These are phyloP conservation scores for Columba janthina DNA, from an alignment of 2,113 vertebrate species.

Conservation along the genomic window DNA sequence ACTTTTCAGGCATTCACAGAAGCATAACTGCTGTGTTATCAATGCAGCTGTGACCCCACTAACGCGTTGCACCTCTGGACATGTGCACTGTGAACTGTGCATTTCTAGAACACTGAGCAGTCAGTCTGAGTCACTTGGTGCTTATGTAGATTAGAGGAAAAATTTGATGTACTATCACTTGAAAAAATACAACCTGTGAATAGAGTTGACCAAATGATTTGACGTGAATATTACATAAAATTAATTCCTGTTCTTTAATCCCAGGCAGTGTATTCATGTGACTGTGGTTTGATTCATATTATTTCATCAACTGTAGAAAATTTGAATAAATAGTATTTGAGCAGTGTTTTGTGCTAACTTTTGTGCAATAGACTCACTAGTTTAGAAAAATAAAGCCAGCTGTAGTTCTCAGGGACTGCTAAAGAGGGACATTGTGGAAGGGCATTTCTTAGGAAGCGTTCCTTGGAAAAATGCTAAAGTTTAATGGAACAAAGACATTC, in stretches of 20 bases:
- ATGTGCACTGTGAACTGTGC: neutral
- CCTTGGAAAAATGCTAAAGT: neutral
- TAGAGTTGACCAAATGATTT: neutral
- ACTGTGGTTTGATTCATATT: neutral
- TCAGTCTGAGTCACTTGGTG: neutral
- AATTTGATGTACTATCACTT: neutral
- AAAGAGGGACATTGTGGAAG: neutral
- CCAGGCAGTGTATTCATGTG: neutral
- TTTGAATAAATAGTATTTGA: neutral
- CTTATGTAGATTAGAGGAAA: neutral
- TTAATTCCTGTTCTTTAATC: neutral
- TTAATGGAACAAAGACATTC: neutral
- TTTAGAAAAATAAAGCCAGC: neutral
- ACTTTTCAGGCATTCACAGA: neutral
- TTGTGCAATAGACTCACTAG: fast-evolving
- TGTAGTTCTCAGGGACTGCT: neutral
- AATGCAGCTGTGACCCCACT: neutral
- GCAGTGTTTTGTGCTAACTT: neutral
- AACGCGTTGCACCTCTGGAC: neutral
- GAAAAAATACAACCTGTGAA: neutral
- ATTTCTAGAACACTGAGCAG: neutral
- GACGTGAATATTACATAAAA: neutral
- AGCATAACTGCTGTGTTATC: neutral
- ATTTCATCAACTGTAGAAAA: neutral
- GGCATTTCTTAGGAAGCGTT: neutral